phyloP scores from a whole-genome alignment of 2,888 invertebrate species.

The Campoplex capitator region DNA sequence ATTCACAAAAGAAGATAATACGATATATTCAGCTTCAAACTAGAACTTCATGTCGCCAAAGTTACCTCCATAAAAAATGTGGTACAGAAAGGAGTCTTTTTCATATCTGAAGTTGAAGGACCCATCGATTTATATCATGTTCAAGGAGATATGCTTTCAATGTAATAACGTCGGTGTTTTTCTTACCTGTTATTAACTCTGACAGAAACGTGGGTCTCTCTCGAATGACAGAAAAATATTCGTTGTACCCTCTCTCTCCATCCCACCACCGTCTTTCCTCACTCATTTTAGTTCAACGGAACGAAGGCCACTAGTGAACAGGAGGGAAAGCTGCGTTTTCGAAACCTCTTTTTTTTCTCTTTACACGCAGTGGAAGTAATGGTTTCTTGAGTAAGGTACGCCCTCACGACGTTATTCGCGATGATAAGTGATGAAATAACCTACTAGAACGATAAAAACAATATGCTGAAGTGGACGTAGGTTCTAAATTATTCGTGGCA shows the following conservation, averaged over 20 bases:
- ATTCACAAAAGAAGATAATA: background rate
- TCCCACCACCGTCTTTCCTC: background rate
- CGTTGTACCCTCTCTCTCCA: slow-evolving; percentile 1
- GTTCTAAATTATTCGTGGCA: background rate
- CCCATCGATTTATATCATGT: slow-evolving; percentile 31
- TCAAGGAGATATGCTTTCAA: slow-evolving; percentile 38
- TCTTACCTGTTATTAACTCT: slow-evolving; percentile 18
- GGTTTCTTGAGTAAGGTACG: background rate
- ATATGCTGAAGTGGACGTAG: slow-evolving; percentile 12
- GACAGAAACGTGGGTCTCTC: slow-evolving; percentile 34
- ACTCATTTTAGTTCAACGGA: background rate
- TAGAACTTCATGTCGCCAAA: background rate
- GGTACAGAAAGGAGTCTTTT: slow-evolving; percentile 2
- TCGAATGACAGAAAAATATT: slow-evolving; percentile 35
- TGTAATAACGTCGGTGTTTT: slow-evolving; percentile 24
- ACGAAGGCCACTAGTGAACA: background rate
- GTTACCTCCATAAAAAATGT: background rate
- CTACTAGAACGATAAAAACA: background rate
- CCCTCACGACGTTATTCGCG: background rate
- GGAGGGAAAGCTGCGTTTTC: slow-evolving; percentile 6
- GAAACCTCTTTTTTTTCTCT: background rate
- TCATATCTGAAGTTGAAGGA: background rate
- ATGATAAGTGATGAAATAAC: slow-evolving; percentile 4
- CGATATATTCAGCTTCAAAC: background rate
- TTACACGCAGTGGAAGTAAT: background rate